These are phyloP conservation scores for Hormiphora californensis DNA, from an alignment of 37 sponge, comb jelly and placozoan species.

Conservation along the genomic window DNA sequence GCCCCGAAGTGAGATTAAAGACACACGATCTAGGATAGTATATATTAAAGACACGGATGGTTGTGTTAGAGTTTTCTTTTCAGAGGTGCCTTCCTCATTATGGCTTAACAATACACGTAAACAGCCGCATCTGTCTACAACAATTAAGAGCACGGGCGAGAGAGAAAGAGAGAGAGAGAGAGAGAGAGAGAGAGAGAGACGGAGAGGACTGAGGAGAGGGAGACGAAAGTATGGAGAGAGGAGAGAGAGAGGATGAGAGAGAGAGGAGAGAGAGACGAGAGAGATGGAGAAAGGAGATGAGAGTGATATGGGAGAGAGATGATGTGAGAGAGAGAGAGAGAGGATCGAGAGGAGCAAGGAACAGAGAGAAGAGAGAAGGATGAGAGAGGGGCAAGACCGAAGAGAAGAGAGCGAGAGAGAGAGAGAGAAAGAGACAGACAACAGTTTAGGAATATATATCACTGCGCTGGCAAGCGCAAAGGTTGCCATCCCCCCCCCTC, in stretches of 20 bases:
- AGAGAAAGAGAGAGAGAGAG: not conserved
- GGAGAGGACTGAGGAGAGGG: not conserved
- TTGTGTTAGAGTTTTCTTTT: no score
- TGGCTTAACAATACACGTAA: no score
- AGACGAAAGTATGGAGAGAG: slow-evolving; percentile 4
- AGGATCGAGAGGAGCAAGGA: not conserved
- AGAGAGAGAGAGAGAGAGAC: not conserved
- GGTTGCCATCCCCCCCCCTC: no score
- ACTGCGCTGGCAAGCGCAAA: no score
- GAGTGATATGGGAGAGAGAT: not conserved
- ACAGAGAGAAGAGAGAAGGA: not conserved
- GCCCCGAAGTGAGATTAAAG: no score
- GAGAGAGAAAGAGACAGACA: no score
- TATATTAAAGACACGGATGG: no score
- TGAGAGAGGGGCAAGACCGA: not conserved
- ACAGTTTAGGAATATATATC: not conserved
- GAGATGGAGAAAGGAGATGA: not conserved
- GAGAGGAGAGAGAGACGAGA: not conserved
- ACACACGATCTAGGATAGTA: no score
- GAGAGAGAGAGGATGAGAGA: not conserved
- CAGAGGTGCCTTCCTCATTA: no score
- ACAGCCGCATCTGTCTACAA: not conserved
- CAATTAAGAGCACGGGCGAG: not conserved
- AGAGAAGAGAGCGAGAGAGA: no score
- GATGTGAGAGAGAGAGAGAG: not conserved